A percentile compares a stretch with the other conserved stretches of the same genome.
These are phyloP conservation scores for Pocota personata DNA, from an alignment of 2,888 invertebrate genomes.

Conservation along the genomic window DNA sequence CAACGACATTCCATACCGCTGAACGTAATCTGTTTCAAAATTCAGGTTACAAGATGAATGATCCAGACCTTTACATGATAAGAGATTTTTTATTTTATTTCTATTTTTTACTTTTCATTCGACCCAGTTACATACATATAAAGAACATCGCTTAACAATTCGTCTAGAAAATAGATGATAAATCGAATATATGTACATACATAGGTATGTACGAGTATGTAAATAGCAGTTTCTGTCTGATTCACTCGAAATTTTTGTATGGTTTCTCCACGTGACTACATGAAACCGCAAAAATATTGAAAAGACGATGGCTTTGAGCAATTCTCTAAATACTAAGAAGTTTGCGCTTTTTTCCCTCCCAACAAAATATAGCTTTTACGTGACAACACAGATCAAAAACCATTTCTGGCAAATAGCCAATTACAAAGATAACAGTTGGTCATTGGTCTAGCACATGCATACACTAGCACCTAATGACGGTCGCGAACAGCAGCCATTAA, in stretches of 20 bases:
- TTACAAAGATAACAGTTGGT: conserved; percentile 39
- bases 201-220: too few relatives aligned
- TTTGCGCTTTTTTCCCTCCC: not conserved
- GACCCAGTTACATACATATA: conserved; percentile 9
- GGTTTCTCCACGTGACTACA: conserved; percentile 7
- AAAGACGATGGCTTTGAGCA: not conserved
- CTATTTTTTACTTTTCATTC: not conserved
- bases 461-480: not conserved
- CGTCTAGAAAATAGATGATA: not conserved
- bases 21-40: not conserved
- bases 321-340: not conserved
- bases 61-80: conserved; percentile 13
- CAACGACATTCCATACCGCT: not conserved
- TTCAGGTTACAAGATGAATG: not conserved
- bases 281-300: not conserved
- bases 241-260: conserved; percentile 13
- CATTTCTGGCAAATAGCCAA: conserved; percentile 41
- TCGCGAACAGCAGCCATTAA: not conserved
- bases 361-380: not conserved
- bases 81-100: not conserved
- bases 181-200: not conserved
- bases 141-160: not conserved
- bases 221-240: not conserved
- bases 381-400: conserved; percentile 13
- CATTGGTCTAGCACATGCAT: conserved; percentile 30